Evolutionary conservation across 2,888 invertebrate species (phyloP), one percentile per base, ranked within the genome.

Genomic region (Crioceris asparagi): DNA sequence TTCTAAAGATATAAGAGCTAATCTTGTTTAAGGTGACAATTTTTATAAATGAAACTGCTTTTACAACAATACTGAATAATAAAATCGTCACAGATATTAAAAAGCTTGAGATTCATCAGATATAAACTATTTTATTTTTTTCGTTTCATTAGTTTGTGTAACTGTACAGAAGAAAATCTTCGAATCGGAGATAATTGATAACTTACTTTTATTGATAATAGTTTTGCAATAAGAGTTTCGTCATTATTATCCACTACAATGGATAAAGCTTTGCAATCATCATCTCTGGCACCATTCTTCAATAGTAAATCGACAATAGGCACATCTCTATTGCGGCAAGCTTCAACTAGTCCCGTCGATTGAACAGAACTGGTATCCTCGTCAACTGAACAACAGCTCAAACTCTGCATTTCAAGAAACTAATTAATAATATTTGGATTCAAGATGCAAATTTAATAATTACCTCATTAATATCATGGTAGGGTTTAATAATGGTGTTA

Each of bases 201-300:
- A 32, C 42, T 47, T 55, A 77, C 76, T 64, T 87, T 85, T 32
- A 84, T 83, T 1, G 90, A 83, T n/a, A 96, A 68, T 16, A 94
- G 67, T 47, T 82, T 81, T 10, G 86, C 81, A 5, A 83, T 76
- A 4, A 90, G 73, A 1, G 74, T 68, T 54, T 83, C 82, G 55
- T 92, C 84, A 12, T 76, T 75, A 49, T 79, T 77, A 15, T 71
- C 65, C 2, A 83, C 79, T 4, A 86, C 84, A 44, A 86, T 79
- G 19, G 74, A 67, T 29, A 94, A 69, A 3, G 94, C 94, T 47
- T 79, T 72, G 38, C 84, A 81, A 41, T 85, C 81, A 40, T 90
- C 84, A 69, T 97, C 97, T 14, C 80, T 68, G 0, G 94, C 94
- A 14, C 91, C 90, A 55, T 79, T 73, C 49, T 75, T 74, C 34